A percentile compares a stretch with the other conserved stretches of the same genome.
phyloP scores from a whole-genome alignment of 2,888 invertebrate species.

The Drosophila cyrtoloma region DNA sequence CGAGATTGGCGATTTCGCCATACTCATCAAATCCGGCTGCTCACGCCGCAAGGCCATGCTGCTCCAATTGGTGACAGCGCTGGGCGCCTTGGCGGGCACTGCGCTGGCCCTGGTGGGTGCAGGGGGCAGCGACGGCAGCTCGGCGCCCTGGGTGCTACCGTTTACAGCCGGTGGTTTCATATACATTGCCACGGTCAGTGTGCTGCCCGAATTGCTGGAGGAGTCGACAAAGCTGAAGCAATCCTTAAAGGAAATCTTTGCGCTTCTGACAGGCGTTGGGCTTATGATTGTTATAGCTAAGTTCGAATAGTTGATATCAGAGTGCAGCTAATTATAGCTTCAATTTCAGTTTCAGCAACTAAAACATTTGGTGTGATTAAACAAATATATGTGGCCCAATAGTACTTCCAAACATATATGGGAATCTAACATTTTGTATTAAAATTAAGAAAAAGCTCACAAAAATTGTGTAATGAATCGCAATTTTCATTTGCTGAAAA shows the following conservation, averaged over 20 bases:
- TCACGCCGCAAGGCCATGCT: constrained; percentile 97
- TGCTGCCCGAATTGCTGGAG: constrained; percentile 98
- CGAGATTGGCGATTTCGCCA: constrained; percentile 99
- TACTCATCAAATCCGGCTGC: constrained; percentile 98
- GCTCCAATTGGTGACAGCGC: constrained; percentile 96
- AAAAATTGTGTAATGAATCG: not conserved
- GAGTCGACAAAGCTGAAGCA: constrained; percentile 94
- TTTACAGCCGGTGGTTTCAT: constrained; percentile 99
- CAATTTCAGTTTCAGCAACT: not conserved
- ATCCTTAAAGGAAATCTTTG: constrained; percentile 95
- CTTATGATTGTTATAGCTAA: constrained; percentile 98
- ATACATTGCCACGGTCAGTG: constrained; percentile 99
- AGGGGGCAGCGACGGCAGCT: constrained; percentile 88
- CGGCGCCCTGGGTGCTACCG: constrained; percentile 93
- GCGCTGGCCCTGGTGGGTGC: constrained; percentile 95
- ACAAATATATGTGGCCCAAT: constrained; percentile 6
- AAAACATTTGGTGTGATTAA: constrained; percentile 10
- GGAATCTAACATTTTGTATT: constrained; percentile 2
- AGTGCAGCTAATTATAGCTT: not conserved
- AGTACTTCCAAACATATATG: constrained; percentile 14
- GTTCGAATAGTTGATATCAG: constrained; percentile 74
- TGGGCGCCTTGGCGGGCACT: constrained; percentile 97
- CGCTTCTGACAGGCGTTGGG: constrained; percentile 94
- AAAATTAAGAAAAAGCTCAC: not conserved
- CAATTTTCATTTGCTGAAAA: not conserved